phyloP scores from a whole-genome alignment of 2,113 vertebrate genomes.

The Trochalopteron elliotii region DNA sequence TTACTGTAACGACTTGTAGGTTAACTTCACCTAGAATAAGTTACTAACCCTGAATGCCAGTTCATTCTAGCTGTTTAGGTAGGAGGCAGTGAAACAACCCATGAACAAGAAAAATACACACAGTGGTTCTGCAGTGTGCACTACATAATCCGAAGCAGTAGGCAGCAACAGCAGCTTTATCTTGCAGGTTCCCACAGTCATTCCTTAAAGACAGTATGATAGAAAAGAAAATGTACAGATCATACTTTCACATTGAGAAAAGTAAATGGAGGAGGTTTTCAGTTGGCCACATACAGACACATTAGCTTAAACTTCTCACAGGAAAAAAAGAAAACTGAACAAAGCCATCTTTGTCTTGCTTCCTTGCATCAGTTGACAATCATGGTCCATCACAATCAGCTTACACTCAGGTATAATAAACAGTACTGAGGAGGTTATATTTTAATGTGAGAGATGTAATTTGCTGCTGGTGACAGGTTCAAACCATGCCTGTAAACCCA shows the following conservation, averaged over 20 bases:
- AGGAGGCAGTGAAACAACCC: slow-evolving; percentile 84
- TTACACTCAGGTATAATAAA: slow-evolving; percentile 67
- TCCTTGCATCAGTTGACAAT: slow-evolving; percentile 58
- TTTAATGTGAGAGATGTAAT: slow-evolving; percentile 56
- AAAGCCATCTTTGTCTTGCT: slow-evolving; percentile 65
- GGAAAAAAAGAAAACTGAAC: slow-evolving; percentile 45
- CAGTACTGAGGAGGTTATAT: slow-evolving; percentile 36
- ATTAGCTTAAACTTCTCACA: background rate
- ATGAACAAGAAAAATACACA: slow-evolving; percentile 84
- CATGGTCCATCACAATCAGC: slow-evolving; percentile 60
- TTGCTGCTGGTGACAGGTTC: slow-evolving; percentile 60
- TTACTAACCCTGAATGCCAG: slow-evolving; percentile 76
- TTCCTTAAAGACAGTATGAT: background rate
- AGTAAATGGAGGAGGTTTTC: slow-evolving; percentile 38
- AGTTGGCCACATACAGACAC: slow-evolving; percentile 4
- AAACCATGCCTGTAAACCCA: slow-evolving; percentile 27
- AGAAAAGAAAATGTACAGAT: background rate
- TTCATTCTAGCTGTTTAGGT: slow-evolving; percentile 86
- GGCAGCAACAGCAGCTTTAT: slow-evolving; percentile 77
- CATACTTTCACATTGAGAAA: background rate
- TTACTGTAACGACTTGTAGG: slow-evolving; percentile 34
- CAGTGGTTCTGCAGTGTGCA: slow-evolving; percentile 77
- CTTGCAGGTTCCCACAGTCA: slow-evolving; percentile 59
- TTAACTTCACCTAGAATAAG: slow-evolving; percentile 59
- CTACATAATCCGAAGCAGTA: slow-evolving; percentile 82